These are phyloP conservation scores for Ganaspis sp. DNA, from an alignment of 1,140 invertebrate species.

Conservation along the genomic window DNA sequence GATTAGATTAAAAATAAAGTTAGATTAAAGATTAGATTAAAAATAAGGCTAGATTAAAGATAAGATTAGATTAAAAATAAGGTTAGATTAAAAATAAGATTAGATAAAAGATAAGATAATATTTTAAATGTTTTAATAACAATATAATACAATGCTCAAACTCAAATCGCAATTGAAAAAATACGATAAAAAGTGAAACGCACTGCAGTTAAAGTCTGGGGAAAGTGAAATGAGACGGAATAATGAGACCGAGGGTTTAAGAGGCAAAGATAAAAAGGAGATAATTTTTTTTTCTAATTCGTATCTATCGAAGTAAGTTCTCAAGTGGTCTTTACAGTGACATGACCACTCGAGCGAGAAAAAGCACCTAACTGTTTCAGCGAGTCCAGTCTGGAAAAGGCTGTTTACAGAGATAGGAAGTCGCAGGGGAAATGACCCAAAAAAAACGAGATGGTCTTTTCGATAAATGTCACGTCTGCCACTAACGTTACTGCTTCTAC, in stretches of 20 bases:
- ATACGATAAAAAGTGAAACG: background rate
- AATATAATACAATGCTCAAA: too few relatives aligned
- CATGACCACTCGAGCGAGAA: constrained; percentile 3
- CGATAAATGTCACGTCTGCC: constrained; percentile 8
- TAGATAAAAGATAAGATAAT: too few relatives aligned
- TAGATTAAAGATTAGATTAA: too few relatives aligned
- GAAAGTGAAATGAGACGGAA: constrained; percentile 6
- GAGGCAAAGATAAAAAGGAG: background rate
- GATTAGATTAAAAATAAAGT: too few relatives aligned
- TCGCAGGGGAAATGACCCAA: constrained; percentile 2
- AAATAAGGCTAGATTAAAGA: too few relatives aligned
- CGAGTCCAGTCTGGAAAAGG: constrained; percentile 6
- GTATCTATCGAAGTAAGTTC: background rate
- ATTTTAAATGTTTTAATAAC: too few relatives aligned
- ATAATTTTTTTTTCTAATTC: constrained; percentile 6
- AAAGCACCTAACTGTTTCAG: constrained; percentile 5
- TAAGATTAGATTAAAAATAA: too few relatives aligned
- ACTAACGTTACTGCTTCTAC: background rate
- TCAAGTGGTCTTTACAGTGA: constrained; percentile 1
- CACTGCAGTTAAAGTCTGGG: background rate
- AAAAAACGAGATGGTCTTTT: constrained; percentile 6
- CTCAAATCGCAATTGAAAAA: background rate
- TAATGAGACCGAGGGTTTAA: background rate
- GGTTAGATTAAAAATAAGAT: too few relatives aligned
- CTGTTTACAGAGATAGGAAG: constrained; percentile 13